Base-by-base conservation (phyloP, 2,113 vertebrate species). In the Rallus limicola region DNA sequence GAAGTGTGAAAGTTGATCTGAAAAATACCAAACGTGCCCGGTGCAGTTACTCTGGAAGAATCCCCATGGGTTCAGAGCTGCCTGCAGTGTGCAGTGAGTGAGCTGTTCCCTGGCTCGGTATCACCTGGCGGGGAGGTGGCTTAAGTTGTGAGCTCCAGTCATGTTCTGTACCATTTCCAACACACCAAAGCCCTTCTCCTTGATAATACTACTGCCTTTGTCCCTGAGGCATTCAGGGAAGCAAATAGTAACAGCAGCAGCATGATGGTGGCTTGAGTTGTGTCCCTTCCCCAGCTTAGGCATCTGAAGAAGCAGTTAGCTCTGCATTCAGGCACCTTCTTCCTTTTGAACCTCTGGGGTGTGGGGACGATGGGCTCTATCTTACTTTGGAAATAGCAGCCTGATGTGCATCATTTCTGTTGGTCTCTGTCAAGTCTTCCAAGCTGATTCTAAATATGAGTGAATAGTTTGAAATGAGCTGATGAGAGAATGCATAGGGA, bases 191-290 rank as follows among this genome's bases (percentile, higher is more conserved):
- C 72, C 18, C 26, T 79, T 77, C n/a, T 85, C 15, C n/a, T 69
- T 48, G 38, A 5, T 28, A 18, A 40, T n/a, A 55, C 16, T 34
- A 6, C 18, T 40, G 60, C 6, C 26, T 42, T 59, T 79, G 24
- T 23, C 52, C 29, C 26, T 38, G 42, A 34, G 59, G 26, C 29
- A 59, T 78, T 28, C 26, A 42, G 55, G 36, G 52, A 58, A 68
- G 38, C 42, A 33, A 52, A 11, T 0, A 1, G 44, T n/a, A 56
- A 31, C 34, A 40, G 55, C 55, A 72, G 48, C 16, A 26, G 36
- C 0, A 0, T 60, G 64, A 34, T 0, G 3, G 38, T 67, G 53
- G 23, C 69, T 82, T 46, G 24, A 56, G 67, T 50, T 0, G 3
- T 50, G 16, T 38, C 34, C 34, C 16, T 68, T 86, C 26, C 46